Conservation (phyloP, 1,140 invertebrate species). For the Cydia splendana region DNA sequence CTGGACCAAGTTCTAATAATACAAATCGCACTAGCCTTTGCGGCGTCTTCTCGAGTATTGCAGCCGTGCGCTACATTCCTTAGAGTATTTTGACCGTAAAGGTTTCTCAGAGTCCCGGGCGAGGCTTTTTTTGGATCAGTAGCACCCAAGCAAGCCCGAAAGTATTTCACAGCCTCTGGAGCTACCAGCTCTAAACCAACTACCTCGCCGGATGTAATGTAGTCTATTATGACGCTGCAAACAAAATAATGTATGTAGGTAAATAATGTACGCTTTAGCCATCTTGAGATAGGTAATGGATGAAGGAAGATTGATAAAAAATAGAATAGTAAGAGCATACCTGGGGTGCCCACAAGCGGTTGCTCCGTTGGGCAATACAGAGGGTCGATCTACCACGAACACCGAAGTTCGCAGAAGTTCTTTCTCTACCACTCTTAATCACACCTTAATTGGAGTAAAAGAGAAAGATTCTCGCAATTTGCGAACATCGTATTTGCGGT, state of each 20-base stretch:
- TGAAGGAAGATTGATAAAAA: no score
- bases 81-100: conserved; percentile 87
- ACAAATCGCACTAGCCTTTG: conserved; percentile 39
- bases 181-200: conserved; percentile 88
- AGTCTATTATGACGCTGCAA: conserved; percentile 79
- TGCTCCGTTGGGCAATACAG: no score
- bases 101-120: conserved; percentile 83
- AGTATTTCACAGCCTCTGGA: conserved; percentile 84
- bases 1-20: neutral
- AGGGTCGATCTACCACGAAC: no score
- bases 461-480: no score
- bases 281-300: no score
- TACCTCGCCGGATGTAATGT: conserved; percentile 86
- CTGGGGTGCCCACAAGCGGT: no score
- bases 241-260: neutral
- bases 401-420: no score
- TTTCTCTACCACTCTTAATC: no score
- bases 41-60: conserved; percentile 80
- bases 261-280: neutral
- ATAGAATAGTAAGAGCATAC: neutral
- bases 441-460: no score
- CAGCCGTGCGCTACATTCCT: conserved; percentile 85
- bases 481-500: no score
- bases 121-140: conserved; percentile 81
- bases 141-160: conserved; percentile 84